Conservation (phyloP, 2,113 vertebrate species). For the Garra rufa region DNA sequence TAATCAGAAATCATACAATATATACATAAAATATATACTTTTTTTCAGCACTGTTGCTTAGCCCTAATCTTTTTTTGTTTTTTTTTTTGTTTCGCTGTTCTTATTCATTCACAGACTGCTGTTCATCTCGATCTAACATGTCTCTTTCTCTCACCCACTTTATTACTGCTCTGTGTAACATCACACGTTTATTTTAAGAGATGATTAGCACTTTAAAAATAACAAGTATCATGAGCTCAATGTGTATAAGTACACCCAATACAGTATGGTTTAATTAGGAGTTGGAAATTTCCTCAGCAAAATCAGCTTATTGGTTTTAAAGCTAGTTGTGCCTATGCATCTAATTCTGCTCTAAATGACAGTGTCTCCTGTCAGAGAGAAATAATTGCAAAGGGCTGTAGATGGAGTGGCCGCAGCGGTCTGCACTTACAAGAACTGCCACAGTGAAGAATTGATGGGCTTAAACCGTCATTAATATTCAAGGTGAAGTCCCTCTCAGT, state of each 20-base stretch:
- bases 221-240: background rate
- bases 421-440: constrained; percentile 43
- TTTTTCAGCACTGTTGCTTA: too few species aligned
- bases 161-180: background rate
- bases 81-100: too few species aligned
- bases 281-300: background rate
- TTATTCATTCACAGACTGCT: too few species aligned
- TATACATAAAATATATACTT: too few species aligned
- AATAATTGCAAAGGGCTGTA: constrained; percentile 50
- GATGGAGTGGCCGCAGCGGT: constrained; percentile 42
- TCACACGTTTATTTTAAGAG: constrained; percentile 10
- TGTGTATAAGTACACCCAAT: background rate
- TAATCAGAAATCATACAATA: too few species aligned
- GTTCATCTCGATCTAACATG: background rate
- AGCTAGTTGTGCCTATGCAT: constrained; percentile 47
- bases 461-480: constrained; percentile 58
- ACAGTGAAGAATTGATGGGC: constrained; percentile 47
- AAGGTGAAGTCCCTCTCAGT: constrained; percentile 58
- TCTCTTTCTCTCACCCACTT: constrained; percentile 2
- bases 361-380: constrained; percentile 49
- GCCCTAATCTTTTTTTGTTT: too few species aligned
- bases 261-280: background rate
- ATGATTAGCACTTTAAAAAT: constrained; percentile 22
- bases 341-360: constrained; percentile 44
- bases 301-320: constrained; percentile 30